Evolutionary conservation across 2,113 vertebrate species (phyloP).

Genomic region (Conger conger): DNA sequence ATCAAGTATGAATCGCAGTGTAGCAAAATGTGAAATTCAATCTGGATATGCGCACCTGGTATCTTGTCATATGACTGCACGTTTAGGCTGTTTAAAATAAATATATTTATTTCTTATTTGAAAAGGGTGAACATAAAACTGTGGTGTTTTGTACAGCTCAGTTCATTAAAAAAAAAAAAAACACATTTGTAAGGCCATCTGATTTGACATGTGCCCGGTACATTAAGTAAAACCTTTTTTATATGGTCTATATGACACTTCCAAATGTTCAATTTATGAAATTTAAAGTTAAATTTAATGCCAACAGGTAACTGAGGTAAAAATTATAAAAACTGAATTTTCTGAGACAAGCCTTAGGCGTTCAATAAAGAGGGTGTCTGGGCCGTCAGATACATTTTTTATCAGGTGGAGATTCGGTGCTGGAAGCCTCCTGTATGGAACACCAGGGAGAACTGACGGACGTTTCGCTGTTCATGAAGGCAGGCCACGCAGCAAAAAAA

Average conservation of each 20-base stretch:
- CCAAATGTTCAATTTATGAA: not conserved
- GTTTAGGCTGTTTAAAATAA: not conserved
- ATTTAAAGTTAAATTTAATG: not conserved
- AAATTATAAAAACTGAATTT: not conserved
- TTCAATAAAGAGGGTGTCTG: not conserved
- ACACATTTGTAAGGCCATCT: not conserved
- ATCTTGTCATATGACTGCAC: not conserved
- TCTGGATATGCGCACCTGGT: not conserved
- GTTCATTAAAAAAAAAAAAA: no score
- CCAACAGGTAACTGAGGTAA: not conserved
- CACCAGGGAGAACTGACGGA: not conserved
- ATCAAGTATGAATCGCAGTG: not conserved
- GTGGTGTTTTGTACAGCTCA: no score
- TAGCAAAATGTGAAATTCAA: not conserved
- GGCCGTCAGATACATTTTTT: not conserved
- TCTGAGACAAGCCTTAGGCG: not conserved
- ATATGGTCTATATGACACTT: not conserved
- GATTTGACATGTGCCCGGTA: not conserved
- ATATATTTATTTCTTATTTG: no score
- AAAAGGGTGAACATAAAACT: no score
- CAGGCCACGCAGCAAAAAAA: not conserved
- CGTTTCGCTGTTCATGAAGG: not conserved
- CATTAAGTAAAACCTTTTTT: not conserved
- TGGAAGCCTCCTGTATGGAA: not conserved
- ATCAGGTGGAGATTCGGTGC: not conserved